Percentiles rank a stretch among this genome's conserved stretches.
Evolutionary conservation across 2,113 vertebrate genomes (phyloP).

Genomic region (Paramisgurnus dabryanus): DNA sequence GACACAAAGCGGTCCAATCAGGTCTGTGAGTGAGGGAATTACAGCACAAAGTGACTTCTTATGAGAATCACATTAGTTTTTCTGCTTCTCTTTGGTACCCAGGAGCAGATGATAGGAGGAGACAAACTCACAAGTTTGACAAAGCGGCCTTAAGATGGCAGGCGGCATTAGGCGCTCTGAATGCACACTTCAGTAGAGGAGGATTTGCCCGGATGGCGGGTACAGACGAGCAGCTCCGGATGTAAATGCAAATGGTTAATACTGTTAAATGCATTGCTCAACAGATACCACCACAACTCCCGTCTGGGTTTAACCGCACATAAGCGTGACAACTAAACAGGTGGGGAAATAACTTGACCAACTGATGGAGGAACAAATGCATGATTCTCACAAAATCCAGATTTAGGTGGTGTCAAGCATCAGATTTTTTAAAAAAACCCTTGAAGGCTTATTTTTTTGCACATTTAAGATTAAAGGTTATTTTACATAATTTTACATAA

Average conservation of each 20-base stretch:
- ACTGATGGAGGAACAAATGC: too few relatives aligned
- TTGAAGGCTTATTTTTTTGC: too few relatives aligned
- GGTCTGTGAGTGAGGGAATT: constrained; percentile 22
- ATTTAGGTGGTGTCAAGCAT: too few relatives aligned
- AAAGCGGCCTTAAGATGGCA: constrained; percentile 48
- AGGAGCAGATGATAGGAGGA: constrained; percentile 31
- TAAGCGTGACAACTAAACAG: neutral
- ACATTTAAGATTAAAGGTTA: too few relatives aligned
- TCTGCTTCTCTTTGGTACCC: constrained; percentile 7
- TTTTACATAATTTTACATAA: too few relatives aligned
- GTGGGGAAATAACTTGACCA: too few relatives aligned
- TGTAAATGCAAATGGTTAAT: constrained; percentile 39
- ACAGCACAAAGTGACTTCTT: constrained; percentile 19
- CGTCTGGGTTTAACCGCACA: constrained; percentile 12
- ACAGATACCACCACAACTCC: constrained; percentile 15
- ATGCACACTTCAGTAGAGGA: neutral
- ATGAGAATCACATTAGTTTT: constrained; percentile 42
- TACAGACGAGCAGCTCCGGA: neutral
- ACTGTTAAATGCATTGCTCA: constrained; percentile 38
- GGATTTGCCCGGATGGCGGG: constrained; percentile 35
- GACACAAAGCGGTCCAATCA: constrained; percentile 14
- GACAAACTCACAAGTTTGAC: constrained; percentile 40
- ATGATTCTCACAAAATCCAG: too few relatives aligned
- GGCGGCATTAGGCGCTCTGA: constrained; percentile 37
- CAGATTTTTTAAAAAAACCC: too few relatives aligned